Percentiles rank a stretch among this genome's conserved stretches.
Conservation (phyloP, 53 echinoderm and acorn worm genomes). For the Holothuria scabra region DNA sequence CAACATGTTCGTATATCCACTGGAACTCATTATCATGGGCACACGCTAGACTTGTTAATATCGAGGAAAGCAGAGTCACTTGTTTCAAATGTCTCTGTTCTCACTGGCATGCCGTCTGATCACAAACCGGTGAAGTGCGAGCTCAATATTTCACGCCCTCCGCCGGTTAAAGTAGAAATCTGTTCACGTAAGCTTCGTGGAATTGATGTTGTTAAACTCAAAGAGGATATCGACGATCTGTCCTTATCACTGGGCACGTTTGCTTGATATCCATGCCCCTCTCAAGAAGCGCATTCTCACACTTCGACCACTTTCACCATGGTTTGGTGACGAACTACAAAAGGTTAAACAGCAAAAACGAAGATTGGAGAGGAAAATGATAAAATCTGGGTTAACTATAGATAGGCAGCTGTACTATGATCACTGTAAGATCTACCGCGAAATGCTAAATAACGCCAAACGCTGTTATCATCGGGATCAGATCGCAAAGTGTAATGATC, state of each 20-base stretch:
- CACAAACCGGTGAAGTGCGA: conserved; percentile 21
- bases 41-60: conserved; percentile 21
- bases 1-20: conserved; percentile 18
- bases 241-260: background rate
- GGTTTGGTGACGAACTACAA: conserved; percentile 34
- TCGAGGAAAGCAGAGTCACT: background rate
- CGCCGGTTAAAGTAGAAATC: conserved; percentile 3
- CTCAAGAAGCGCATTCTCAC: conserved; percentile 5
- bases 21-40: conserved; percentile 27
- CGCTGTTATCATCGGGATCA: conserved; percentile 8
- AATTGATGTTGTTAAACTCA: background rate
- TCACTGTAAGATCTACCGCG: background rate
- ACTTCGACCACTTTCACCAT: conserved; percentile 43
- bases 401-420: conserved; percentile 4
- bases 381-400: conserved; percentile 11
- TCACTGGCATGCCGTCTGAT: conserved; percentile 11
- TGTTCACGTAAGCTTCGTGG: conserved; percentile 11
- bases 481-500: conserved; percentile 2
- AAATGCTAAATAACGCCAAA: background rate
- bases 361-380: conserved; percentile 22
- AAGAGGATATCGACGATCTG: background rate
- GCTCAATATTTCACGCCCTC: conserved; percentile 14
- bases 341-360: background rate
- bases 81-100: conserved; percentile 9
- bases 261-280: conserved; percentile 34